Base-by-base conservation (phyloP, 2,888 invertebrate species). In the Brachypalpus laphriformis region DNA sequence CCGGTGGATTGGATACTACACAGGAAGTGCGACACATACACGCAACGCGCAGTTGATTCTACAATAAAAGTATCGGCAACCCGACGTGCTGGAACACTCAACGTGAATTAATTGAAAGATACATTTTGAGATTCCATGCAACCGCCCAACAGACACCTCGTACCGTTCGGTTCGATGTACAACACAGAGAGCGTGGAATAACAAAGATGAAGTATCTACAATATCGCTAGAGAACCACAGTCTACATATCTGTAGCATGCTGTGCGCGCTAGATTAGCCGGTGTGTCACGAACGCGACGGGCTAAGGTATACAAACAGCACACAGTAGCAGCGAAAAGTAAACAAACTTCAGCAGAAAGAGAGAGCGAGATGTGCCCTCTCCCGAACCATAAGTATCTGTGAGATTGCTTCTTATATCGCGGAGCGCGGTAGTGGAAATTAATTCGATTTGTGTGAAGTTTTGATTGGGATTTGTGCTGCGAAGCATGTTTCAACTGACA, bases 41-140 rank as follows among this genome's bases (percentile, higher is more conserved):
- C 40, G 47, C 22, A 14, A 5, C 14, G n/a, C n/a, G n/a, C 9
- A 18, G 42, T n/a, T 25, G 34, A 49, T 47, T 31, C 16, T 25
- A 51, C 18, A 45, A 18, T 18, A 22, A 22, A 49, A 68, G 40
- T 47, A 75, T 57, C 75, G 51, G 45, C 81, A 75, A 37, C 45
- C 70, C 85, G 89, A 88, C 89, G 88, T 86, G 90, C 66, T 90
- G 88, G 87, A 90, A 87, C 88, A 90, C 88, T 90, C 89, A 88
- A 88, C 88, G 88, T 89, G 90, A 89, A 90, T 90, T 90, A 90
- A 90, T 90, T 90, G 88, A 83, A 89, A 86, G 82, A 82, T 63
- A 82, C 72, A 56, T 31, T 78, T 59, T 25, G 65, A 75, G 59
- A 75, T 61, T 49, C 57, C 75, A 89, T 88, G 89, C 89, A 80